Evolutionary conservation across 1,140 invertebrate genomes (phyloP).

Genomic region (Drosophila biarmipes): DNA sequence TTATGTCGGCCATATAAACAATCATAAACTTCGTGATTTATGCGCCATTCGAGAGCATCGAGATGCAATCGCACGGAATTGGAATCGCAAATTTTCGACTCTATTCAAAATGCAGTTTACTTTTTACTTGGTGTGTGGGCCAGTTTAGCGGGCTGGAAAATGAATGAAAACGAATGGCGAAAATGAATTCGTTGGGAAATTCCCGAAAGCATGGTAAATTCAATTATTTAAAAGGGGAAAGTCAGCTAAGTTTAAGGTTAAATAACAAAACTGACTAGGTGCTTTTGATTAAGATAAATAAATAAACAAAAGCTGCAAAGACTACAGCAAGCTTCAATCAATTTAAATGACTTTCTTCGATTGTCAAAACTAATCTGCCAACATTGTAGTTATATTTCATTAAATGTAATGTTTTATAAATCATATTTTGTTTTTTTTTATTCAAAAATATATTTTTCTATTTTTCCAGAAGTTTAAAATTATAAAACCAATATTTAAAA

Average conservation of each 20-base stretch:
- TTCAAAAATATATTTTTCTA: no score
- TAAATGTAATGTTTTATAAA: no score
- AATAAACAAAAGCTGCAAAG: no score
- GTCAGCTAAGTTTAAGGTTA: background rate
- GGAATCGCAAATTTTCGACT: constrained; percentile 23
- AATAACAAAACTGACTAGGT: background rate
- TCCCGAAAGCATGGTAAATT: no score
- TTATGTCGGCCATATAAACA: constrained; percentile 45
- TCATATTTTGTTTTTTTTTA: no score
- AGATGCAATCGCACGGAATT: constrained; percentile 49
- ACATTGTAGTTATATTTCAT: no score
- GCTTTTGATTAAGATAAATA: background rate
- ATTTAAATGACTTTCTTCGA: no score
- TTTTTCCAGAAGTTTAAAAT: no score
- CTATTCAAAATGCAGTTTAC: constrained; percentile 22
- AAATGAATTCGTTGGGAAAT: background rate
- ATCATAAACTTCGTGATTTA: constrained; percentile 53
- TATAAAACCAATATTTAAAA: no score
- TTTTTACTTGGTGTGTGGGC: constrained; percentile 12
- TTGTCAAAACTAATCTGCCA: no score
- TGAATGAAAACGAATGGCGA: background rate
- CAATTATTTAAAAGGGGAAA: background rate
- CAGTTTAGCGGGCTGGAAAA: constrained; percentile 8
- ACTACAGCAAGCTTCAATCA: no score
- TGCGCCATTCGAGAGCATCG: constrained; percentile 27